A percentile compares a stretch with the other conserved stretches of the same genome.
These are phyloP conservation scores for Holacanthus passer DNA, from an alignment of 2,113 vertebrate genomes.

Conservation along the genomic window DNA sequence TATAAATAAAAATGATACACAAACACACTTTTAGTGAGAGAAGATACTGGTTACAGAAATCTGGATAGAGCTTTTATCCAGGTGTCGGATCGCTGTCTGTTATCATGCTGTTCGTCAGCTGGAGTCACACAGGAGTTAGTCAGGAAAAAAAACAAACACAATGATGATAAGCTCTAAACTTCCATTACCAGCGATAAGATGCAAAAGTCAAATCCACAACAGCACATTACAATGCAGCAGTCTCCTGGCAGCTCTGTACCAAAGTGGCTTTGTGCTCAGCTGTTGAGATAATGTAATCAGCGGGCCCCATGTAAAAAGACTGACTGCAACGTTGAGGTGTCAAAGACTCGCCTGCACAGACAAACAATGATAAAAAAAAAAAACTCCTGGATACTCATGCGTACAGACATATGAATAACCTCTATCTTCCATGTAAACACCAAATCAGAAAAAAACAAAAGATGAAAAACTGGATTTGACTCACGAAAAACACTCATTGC, in stretches of 20 bases:
- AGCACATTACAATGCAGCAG: neutral
- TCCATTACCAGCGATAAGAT: slow-evolving; percentile 33
- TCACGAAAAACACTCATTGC: slow-evolving; percentile 32
- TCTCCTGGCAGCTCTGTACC: slow-evolving; percentile 7
- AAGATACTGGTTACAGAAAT: neutral
- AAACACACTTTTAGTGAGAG: neutral
- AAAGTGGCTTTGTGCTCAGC: slow-evolving; percentile 22
- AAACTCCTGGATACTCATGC: neutral
- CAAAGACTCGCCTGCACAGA: neutral
- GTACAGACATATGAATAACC: neutral
- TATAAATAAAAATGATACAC: no score
- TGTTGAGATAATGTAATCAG: slow-evolving; percentile 29
- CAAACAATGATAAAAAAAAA: neutral
- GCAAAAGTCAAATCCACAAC: slow-evolving; percentile 20
- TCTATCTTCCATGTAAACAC: neutral
- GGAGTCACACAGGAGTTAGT: slow-evolving; percentile 16
- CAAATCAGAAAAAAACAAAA: neutral
- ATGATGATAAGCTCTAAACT: slow-evolving; percentile 44
- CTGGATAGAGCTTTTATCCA: slow-evolving; percentile 11
- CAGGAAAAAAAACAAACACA: slow-evolving; percentile 42
- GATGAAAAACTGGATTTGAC: slow-evolving; percentile 7
- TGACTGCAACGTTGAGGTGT: neutral
- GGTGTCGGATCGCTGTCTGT: slow-evolving; percentile 32
- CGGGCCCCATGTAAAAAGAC: neutral
- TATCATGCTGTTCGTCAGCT: slow-evolving; percentile 27